Evolutionary conservation across 2,113 vertebrate genomes (phyloP), one percentile per base, ranked within the genome.

Genomic region (Girardinichthys multiradiatus): DNA sequence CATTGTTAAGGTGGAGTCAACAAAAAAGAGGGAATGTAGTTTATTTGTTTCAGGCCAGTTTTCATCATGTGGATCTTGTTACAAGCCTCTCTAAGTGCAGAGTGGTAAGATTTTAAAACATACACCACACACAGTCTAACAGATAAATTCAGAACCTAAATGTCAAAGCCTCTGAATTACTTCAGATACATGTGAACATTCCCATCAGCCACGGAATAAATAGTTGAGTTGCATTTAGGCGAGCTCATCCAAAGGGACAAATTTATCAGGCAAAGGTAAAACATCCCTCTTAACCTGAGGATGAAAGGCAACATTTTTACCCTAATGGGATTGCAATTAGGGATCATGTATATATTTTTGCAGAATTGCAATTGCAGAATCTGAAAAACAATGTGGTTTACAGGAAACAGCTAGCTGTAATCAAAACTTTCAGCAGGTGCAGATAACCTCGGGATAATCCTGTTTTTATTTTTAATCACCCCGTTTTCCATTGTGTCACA

Each of bases 71-170:
- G 4, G 24, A 51, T 24, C 48, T 10, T 35, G 35, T 10, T 35
- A 35, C 35, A 35, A 7, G 35, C 6, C 35, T 35, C 35, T 21
- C 4, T n/a, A n/a, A n/a, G n/a, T n/a, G n/a, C n/a, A n/a, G n/a
- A n/a, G n/a, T 6, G 11, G 70, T 39, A 30, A 57, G 57, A 31
- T 72, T 57, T 58, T 45, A 72, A 35, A 80, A 33, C 58, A 65
- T n/a, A 79, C 72, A 77, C 24, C 0, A 28, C 64, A 57, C 57
- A 76, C 80, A 70, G 61, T 31, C 58, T 72, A 76, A 83, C 72
- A 80, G 54, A 60, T 67, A 72, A 75, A 42, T 48, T 60, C 59
- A 70, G 72, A 79, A 68, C 77, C 37, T 19, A 45, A 48, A 62
- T 60, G 2, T 5, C 26, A 6, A 24, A 54, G 28, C 21, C 12